Base-by-base conservation (phyloP, 2,797 vertebrate genomes). In the Coregonus suidteri region DNA sequence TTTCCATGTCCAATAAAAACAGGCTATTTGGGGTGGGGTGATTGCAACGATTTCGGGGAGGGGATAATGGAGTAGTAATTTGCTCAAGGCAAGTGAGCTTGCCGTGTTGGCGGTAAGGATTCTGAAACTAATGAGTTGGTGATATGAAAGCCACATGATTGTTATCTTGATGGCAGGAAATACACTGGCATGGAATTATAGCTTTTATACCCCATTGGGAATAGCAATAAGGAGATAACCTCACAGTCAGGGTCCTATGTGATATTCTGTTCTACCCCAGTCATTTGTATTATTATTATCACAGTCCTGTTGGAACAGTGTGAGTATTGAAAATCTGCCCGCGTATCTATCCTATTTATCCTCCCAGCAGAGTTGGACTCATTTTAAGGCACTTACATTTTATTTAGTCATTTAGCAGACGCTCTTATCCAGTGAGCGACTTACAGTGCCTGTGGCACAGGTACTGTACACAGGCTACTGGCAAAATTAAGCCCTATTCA, bases 301-400 rank as follows among this genome's bases (percentile, higher is more conserved):
- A n/a, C 20, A 51, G 51, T 41, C 52, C 69, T 65, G 66, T 51
- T 62, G 69, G 77, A 79, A 71, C 56, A n/a, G 34, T 73, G 71
- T 18, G 3, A 25, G 31, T 47, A 78, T 52, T 30, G n/a, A 1
- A 3, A 54, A 5, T 4, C 34, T 74, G 70, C 6, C 31, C 11
- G 20, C 1, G 11, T 66, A 34, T 34, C 13, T 13, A 25, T 65
- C 11, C n/a, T 68, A 20, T 69, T 47, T 30, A 15, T 69, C 18
- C 51, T 6, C 2, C 51, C 51, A 37, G 16, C 65, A 69, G 67
- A 25, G 20, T 34, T 62, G 34, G 13, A 59, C 54, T 30, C 41
- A 4, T 25, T 25, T 25, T 25, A 25, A n/a, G n/a, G n/a, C 25
- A 25, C 25, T 25, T 25, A 25, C 25, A 25, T 25, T 25, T 25